Evolutionary conservation across 2,113 vertebrate species (phyloP), one percentile per base, ranked within the genome.

Genomic region (Mirza zaza): DNA sequence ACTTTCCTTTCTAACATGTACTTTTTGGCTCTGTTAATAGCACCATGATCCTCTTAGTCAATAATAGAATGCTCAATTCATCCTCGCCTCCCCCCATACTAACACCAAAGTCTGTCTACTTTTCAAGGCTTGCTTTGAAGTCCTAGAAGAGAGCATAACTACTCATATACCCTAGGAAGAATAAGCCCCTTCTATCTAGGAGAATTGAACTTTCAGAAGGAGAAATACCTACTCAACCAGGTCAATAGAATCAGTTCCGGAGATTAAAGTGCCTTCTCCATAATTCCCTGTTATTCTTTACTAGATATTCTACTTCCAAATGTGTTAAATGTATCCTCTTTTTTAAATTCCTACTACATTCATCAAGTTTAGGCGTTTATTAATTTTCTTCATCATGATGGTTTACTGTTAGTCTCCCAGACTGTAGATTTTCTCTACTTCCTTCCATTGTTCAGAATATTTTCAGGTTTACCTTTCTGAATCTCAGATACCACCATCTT

Each of bases 381-480:
- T 87, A 77, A 34, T 63, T 90, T 86, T 85, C 82, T 88, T 39
- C 59, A 52, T 73, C 32, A 3, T 52, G 1, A 48, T 39, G 5
- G n/a, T 65, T 39, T 83, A 9, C 15, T 42, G 8, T 34, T 71
- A 57, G 17, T 71, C 71, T 80, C 25, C 34, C 27, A 34, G 9
- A 61, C 15, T 90, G 0, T 32, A 82, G 25, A 57, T 87, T 52
- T 68, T 23, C 27, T 63, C 42, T 5, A 77, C 15, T 82, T 88
- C 21, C 12, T 94, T 87, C 61, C 12, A 80, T 65, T 88, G 11
- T 80, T 65, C 39, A 87, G 8, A 80, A 6, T 70, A 80, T 73
- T 91, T 94, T 80, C 59, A 93, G n/a, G 5, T 90, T 92, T 87
- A n/a, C 11, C 27, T 45, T 90, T 97, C 32, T 57, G 42, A 87